phyloP scores from a whole-genome alignment of 2,888 invertebrate genomes.

The Ophraella communa region DNA sequence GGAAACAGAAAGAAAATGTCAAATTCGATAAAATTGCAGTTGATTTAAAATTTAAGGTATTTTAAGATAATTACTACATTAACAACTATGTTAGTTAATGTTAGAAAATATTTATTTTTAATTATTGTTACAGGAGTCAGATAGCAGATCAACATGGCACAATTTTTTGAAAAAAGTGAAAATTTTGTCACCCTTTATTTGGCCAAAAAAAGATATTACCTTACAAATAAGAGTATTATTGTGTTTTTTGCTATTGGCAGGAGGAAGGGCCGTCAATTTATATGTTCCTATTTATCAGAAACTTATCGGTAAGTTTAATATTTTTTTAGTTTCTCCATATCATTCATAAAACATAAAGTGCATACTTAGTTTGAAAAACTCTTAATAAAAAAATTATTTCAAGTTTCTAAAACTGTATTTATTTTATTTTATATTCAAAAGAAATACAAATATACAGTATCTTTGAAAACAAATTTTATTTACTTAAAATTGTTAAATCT shows the following conservation, averaged over 20 bases:
- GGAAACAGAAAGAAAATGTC: conserved; percentile 40
- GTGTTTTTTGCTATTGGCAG: conserved; percentile 78
- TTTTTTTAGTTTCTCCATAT: neutral
- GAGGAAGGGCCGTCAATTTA: conserved; percentile 87
- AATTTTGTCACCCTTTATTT: conserved; percentile 87
- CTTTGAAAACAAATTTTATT: neutral
- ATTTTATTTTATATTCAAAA: too few relatives aligned
- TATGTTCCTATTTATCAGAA: conserved; percentile 94
- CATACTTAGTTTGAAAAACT: too few relatives aligned
- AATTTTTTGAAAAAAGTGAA: conserved; percentile 81
- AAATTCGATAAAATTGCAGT: conserved; percentile 50
- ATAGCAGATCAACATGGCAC: conserved; percentile 77
- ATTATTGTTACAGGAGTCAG: conserved; percentile 56
- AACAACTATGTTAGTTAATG: too few relatives aligned
- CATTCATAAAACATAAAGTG: too few relatives aligned
- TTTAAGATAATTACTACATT: neutral
- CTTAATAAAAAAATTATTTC: too few relatives aligned
- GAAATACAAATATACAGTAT: too few relatives aligned
- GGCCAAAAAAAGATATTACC: conserved; percentile 82
- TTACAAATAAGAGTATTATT: conserved; percentile 84
- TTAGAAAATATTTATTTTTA: conserved; percentile 3
- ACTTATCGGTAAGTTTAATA: conserved; percentile 75
- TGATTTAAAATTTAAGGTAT: conserved; percentile 50
- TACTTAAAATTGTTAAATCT: neutral
- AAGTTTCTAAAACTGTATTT: too few relatives aligned